phyloP scores from a whole-genome alignment of 1,140 invertebrate genomes.

The Rhyacophila brunnea region DNA sequence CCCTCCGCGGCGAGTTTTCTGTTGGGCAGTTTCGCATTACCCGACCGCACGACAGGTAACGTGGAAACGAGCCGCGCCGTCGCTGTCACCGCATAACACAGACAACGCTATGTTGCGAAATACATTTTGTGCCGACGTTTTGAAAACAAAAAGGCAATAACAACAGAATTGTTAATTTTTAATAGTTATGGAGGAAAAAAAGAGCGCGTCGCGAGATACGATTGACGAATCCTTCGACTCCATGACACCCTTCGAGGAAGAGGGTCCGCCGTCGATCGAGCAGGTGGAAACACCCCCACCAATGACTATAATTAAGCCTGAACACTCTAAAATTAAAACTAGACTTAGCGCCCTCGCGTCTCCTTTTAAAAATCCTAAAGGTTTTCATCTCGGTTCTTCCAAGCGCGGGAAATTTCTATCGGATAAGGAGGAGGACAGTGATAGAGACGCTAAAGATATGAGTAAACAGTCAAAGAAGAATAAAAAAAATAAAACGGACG shows the following conservation, averaged over 20 bases:
- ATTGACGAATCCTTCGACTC: constrained; percentile 30
- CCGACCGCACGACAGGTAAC: constrained; percentile 6
- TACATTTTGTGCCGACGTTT: background rate
- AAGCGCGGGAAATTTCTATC: constrained; percentile 15
- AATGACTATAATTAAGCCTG: constrained; percentile 7
- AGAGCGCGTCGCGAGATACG: constrained; percentile 20
- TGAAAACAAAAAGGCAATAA: background rate
- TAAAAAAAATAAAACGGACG: constrained; percentile 18
- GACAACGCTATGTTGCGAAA: background rate
- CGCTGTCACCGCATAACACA: background rate
- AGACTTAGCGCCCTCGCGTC: constrained; percentile 27
- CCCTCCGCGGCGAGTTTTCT: background rate
- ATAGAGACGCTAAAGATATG: constrained; percentile 15
- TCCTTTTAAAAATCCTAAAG: constrained; percentile 27
- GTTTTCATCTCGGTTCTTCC: constrained; percentile 12
- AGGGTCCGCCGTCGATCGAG: constrained; percentile 18
- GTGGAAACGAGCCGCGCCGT: constrained; percentile 5
- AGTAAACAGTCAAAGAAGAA: background rate
- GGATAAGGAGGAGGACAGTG: constrained; percentile 23
- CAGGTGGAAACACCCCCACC: constrained; percentile 16
- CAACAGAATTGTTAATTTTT: background rate
- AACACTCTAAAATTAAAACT: constrained; percentile 17
- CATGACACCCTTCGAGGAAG: constrained; percentile 13
- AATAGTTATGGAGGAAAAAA: background rate
- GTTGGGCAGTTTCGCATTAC: constrained; percentile 11